These are phyloP conservation scores for Parelbella ahira DNA, from an alignment of 2,888 invertebrate species.

Conservation along the genomic window DNA sequence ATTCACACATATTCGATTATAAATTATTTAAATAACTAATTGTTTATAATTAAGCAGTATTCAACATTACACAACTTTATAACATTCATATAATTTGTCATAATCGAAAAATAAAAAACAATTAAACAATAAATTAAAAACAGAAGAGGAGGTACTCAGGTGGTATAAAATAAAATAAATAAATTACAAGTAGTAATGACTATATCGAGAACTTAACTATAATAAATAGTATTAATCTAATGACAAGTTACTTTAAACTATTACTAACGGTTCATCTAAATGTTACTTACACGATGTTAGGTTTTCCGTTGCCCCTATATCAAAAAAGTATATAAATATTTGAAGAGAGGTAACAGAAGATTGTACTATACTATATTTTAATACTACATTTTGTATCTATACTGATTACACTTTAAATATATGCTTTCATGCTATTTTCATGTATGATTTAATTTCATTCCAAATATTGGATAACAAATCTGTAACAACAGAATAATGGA, in stretches of 20 bases:
- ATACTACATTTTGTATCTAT: constrained; percentile 54
- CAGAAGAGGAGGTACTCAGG: constrained; percentile 77
- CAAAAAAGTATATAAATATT: constrained; percentile 53
- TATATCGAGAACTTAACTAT: constrained; percentile 63
- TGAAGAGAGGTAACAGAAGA: constrained; percentile 78
- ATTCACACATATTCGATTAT: too few relatives aligned
- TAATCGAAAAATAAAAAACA: constrained; percentile 33
- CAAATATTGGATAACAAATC: constrained; percentile 26
- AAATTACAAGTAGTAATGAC: constrained; percentile 66
- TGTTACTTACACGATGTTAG: constrained; percentile 56
- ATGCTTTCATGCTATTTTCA: constrained; percentile 12
- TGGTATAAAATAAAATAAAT: constrained; percentile 68
- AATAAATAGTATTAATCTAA: constrained; percentile 79
- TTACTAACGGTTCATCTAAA: constrained; percentile 74
- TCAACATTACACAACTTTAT: constrained; percentile 21
- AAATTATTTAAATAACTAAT: too few relatives aligned
- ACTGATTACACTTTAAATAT: constrained; percentile 9
- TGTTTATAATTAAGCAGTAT: too few relatives aligned
- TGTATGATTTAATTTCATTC: constrained; percentile 17
- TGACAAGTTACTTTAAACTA: constrained; percentile 79
- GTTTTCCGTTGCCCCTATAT: constrained; percentile 77
- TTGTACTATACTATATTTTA: constrained; percentile 62
- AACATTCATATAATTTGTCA: constrained; percentile 46
- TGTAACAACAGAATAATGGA: constrained; percentile 19
- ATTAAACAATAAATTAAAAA: constrained; percentile 50